A percentile compares a stretch with the other conserved stretches of the same genome.
Evolutionary conservation across 2,797 vertebrate species (phyloP).

Genomic region (Oceanodroma leucorhoa): DNA sequence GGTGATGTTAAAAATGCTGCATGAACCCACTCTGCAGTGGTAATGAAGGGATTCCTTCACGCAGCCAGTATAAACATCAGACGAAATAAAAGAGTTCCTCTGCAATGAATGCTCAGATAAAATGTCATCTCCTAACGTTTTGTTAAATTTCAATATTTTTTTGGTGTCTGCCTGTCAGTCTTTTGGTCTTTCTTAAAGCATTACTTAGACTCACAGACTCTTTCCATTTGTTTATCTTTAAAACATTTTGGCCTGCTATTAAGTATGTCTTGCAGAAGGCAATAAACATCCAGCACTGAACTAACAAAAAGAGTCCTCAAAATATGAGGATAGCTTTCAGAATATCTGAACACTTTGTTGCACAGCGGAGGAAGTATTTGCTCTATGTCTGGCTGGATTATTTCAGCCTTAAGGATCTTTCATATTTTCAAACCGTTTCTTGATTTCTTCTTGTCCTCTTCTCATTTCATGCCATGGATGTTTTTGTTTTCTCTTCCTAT

Average conservation of each 20-base stretch:
- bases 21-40: not conserved
- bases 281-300: not conserved
- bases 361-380: not conserved
- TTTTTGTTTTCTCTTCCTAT: not conserved
- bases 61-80: conserved; percentile 1
- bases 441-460: not conserved
- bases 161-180: not conserved
- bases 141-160: not conserved
- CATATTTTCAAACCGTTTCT: not conserved
- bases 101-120: not conserved
- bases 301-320: not conserved
- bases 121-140: not conserved
- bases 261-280: not conserved
- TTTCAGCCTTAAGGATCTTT: not conserved
- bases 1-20: not conserved
- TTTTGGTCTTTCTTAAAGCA: not conserved
- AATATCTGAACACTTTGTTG: not conserved
- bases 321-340: not conserved
- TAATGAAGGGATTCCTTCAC: not conserved
- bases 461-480: not conserved
- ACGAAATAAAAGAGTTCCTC: not conserved
- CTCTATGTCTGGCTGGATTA: not conserved
- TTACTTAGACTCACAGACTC: not conserved
- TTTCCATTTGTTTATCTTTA: not conserved
- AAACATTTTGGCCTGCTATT: not conserved